phyloP scores from a whole-genome alignment of 2,888 invertebrate genomes.

The Oxycera nigricornis region DNA sequence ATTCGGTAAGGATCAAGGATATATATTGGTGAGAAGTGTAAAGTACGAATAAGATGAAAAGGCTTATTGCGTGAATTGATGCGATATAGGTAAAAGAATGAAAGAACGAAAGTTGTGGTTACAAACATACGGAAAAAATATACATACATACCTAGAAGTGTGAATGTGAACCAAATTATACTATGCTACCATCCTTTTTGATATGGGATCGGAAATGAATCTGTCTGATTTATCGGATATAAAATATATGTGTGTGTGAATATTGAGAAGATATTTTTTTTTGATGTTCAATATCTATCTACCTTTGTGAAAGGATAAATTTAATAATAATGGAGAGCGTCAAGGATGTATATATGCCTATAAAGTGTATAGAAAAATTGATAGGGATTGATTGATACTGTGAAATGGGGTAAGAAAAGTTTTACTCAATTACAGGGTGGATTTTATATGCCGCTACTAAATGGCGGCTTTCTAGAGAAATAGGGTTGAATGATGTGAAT shows the following conservation, averaged over 20 bases:
- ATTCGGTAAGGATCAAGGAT: background rate
- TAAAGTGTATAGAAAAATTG: background rate
- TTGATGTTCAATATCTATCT: background rate
- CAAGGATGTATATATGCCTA: background rate
- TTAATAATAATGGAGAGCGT: background rate
- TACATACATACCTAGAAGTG: background rate
- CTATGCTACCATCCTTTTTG: conserved; percentile 13
- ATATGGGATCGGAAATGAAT: conserved; percentile 36
- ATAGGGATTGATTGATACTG: background rate
- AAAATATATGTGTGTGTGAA: conserved; percentile 4
- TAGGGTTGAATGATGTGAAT: no score
- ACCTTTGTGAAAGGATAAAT: background rate
- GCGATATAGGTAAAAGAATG: no score
- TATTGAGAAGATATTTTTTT: background rate
- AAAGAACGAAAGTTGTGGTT: background rate
- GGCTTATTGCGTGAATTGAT: no score
- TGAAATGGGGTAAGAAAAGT: background rate
- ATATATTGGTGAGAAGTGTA: background rate
- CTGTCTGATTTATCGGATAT: conserved; percentile 39
- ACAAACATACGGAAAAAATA: background rate
- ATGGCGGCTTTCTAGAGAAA: no score
- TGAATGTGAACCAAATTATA: conserved; percentile 13
- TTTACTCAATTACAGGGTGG: background rate
- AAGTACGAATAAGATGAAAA: no score
- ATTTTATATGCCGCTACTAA: background rate